Conservation (phyloP, 2,797 vertebrate species). For the Mustela erminea region DNA sequence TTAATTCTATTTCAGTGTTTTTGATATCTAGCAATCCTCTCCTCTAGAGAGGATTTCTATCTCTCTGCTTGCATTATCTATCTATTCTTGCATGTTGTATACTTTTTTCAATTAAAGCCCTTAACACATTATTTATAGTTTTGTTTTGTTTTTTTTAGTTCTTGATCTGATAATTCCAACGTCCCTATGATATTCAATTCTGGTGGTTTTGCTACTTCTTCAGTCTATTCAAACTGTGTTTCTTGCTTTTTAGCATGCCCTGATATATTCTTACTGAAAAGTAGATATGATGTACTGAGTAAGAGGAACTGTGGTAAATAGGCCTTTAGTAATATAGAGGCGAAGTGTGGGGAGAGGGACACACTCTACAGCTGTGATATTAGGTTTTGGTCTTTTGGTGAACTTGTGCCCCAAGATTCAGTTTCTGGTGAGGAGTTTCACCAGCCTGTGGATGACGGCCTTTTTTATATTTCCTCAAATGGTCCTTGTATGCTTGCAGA, state of each 20-base stretch:
- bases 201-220: neutral
- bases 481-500: neutral
- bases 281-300: neutral
- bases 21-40: neutral
- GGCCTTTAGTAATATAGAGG: neutral
- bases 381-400: neutral
- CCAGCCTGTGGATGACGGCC: neutral
- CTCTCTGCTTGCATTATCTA: neutral
- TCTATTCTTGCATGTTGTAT: neutral
- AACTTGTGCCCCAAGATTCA: neutral
- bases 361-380: neutral
- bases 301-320: neutral
- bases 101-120: neutral
- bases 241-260: neutral
- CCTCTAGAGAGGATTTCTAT: neutral
- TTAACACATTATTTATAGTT: neutral
- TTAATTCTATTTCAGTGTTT: neutral
- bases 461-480: neutral
- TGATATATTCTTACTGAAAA: neutral
- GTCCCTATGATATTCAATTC: neutral
- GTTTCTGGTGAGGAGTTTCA: neutral
- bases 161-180: neutral
- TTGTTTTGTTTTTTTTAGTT: neutral
- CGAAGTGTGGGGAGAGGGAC: neutral
- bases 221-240: neutral